Percentiles rank a stretch among this genome's conserved stretches.
phyloP scores from a whole-genome alignment of 2,113 vertebrate genomes.

The Rhinichthys klamathensis region DNA sequence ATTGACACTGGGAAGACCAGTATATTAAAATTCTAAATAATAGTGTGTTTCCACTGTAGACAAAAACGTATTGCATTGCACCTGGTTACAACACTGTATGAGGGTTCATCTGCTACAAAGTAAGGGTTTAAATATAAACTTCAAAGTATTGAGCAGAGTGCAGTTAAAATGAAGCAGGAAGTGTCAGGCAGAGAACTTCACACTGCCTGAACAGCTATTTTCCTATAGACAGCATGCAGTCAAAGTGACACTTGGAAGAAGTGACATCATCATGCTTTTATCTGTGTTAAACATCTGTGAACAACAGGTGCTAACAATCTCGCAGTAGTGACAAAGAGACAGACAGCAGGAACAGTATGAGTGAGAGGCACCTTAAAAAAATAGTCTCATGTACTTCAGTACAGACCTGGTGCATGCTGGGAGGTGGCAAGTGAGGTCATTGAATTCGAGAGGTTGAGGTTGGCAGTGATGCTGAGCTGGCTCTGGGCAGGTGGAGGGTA shows the following conservation, averaged over 20 bases:
- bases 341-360: neutral
- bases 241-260: neutral
- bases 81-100: neutral
- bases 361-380: neutral
- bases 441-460: constrained; percentile 98
- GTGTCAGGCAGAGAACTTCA: neutral
- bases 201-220: neutral
- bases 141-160: neutral
- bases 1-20: neutral
- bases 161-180: neutral
- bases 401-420: constrained; percentile 95
- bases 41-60: no score
- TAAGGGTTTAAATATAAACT: neutral
- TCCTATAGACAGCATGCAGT: neutral
- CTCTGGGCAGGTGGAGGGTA: constrained; percentile 93
- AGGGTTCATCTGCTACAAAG: neutral
- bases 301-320: neutral
- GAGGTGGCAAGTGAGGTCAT: constrained; percentile 98
- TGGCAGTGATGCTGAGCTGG: constrained; percentile 97
- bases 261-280: neutral
- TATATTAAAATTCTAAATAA: neutral
- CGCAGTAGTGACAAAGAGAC: neutral
- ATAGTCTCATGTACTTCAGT: neutral
- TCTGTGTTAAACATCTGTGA: neutral
- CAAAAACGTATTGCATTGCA: neutral